Base-by-base conservation (phyloP, 1,140 invertebrate genomes). In the Zaprionus taronus region DNA sequence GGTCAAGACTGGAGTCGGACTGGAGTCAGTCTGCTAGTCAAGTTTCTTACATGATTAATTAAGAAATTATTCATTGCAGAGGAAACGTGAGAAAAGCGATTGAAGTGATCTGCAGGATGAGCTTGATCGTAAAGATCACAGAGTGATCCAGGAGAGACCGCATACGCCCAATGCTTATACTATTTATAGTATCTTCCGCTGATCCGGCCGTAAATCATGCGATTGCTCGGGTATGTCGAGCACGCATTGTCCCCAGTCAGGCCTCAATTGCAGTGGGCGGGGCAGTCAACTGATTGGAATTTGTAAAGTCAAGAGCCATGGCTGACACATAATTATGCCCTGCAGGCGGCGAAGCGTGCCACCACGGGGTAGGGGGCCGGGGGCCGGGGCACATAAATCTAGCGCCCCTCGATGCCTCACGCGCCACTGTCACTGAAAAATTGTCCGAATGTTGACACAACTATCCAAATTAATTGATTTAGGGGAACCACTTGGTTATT, bases 401-500 rank as follows among this genome's bases (percentile, higher is more conserved):
- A 17, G 47, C n/a, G 47, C 6, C 38, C 12, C 38, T 41, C 38
- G 38, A n/a, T 79, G 70, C 51, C 41, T 34, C 6, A 72, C 56
- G 70, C 70, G 65, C 57, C 44, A 65, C 2, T 69, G 84, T 80
- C 84, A 81, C 73, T 83, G 84, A 87, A 89, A 84, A 89, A 89
- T 87, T 81, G 75, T 69, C 61, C 44, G 64, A 84, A 89, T 87
- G 84, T 87, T 89, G 81, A 86, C 74, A 84, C 78, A 89, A 87
- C 84, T 84, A 87, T 87, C 84, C 81, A 90, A 90, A 90, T 90
- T 90, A 90, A 90, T 90, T 90, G 83, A 87, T 87, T 83, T 89
- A 87, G 80, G 80, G 80, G 77, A 55, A 49, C 65, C 68, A 80
- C 55, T 86, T 58, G 63, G 75, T 84, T 89, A 90, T 90, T 90